These are phyloP conservation scores for Crypturellus undulatus DNA, from an alignment of 2,113 vertebrate genomes.

Conservation along the genomic window DNA sequence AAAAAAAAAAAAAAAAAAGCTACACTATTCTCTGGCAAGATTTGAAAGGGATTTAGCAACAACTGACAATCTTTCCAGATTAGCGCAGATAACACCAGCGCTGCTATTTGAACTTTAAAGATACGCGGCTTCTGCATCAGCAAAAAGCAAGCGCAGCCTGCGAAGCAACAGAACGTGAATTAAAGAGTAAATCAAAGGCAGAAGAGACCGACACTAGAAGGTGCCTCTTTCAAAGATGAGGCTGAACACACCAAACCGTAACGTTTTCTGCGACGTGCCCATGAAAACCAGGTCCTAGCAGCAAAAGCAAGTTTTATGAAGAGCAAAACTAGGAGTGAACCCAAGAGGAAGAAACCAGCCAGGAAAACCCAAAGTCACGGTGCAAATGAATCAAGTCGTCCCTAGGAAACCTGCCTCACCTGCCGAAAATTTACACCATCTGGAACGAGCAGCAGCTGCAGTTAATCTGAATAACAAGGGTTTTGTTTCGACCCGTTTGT, in stretches of 20 bases:
- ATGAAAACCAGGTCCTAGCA: background rate
- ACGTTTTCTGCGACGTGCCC: too few species aligned
- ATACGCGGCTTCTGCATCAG: background rate
- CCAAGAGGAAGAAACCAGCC: background rate
- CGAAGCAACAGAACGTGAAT: fast-evolving
- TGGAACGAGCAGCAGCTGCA: too few species aligned
- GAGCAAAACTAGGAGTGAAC: background rate
- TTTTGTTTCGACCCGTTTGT: background rate
- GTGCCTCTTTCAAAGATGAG: background rate
- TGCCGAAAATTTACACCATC: too few species aligned
- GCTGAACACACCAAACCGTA: too few species aligned
- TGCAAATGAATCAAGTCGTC: background rate
- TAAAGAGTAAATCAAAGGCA: background rate
- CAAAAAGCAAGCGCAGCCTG: background rate
- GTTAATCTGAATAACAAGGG: background rate
- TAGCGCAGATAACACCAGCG: background rate
- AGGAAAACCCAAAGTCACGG: background rate
- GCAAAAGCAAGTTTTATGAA: background rate
- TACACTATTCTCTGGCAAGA: background rate
- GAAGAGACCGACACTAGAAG: background rate
- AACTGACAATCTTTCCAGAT: background rate
- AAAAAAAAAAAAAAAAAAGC: background rate
- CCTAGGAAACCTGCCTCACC: fast-evolving
- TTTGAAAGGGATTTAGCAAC: background rate
- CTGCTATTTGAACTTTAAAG: background rate